Percentiles rank a stretch among this genome's conserved stretches.
phyloP scores from a whole-genome alignment of 2,888 invertebrate genomes.

The Noctuana brunneofusca region DNA sequence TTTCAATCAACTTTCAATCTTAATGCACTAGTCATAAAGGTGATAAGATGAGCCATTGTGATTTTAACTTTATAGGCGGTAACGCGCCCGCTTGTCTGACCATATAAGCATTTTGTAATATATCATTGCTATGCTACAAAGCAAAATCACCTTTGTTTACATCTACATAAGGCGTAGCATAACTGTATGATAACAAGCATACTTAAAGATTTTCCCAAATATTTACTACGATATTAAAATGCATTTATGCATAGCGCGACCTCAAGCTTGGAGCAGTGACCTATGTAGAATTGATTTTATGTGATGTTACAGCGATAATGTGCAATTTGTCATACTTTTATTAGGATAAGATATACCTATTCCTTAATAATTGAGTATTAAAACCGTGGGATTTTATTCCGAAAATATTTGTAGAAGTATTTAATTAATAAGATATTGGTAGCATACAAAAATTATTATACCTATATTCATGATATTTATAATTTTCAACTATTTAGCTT shows the following conservation, averaged over 20 bases:
- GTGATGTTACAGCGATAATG: slow-evolving; percentile 43
- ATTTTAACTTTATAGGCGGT: slow-evolving; percentile 50
- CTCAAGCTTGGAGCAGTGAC: slow-evolving; percentile 56
- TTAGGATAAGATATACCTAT: slow-evolving; percentile 34
- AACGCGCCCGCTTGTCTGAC: slow-evolving; percentile 74
- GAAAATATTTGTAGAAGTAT: background rate
- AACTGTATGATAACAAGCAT: slow-evolving; percentile 38
- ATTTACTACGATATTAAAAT: slow-evolving; percentile 56
- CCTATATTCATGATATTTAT: too few species aligned
- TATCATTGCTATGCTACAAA: slow-evolving; percentile 4
- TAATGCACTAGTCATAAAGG: background rate
- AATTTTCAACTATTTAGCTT: too few species aligned
- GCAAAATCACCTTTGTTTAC: slow-evolving; percentile 31
- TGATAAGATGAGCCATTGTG: slow-evolving; percentile 4
- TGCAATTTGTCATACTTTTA: slow-evolving; percentile 52
- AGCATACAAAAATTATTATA: too few species aligned
- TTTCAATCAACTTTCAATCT: slow-evolving; percentile 3
- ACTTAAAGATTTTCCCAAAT: slow-evolving; percentile 48
- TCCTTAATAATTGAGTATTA: slow-evolving; percentile 28
- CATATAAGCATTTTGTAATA: slow-evolving; percentile 55
- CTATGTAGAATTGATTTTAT: slow-evolving; percentile 65
- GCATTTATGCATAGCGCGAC: slow-evolving; percentile 70
- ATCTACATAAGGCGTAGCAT: slow-evolving; percentile 7
- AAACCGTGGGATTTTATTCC: slow-evolving; percentile 10
- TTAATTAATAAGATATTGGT: too few species aligned